Evolutionary conservation across 1,140 invertebrate genomes (phyloP).

Genomic region (Drosophila pruinosa): DNA sequence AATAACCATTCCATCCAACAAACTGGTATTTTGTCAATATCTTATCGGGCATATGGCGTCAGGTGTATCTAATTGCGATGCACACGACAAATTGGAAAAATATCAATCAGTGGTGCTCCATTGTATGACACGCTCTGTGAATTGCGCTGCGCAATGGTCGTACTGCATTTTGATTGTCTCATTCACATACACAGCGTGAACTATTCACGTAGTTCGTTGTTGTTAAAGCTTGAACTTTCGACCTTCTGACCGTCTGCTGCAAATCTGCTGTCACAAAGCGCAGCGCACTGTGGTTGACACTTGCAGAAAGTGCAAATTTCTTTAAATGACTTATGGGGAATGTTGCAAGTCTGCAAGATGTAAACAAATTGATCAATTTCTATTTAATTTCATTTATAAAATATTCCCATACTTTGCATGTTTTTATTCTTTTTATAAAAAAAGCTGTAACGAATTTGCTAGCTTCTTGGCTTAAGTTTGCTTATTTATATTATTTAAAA

Average conservation of each 20-base stretch:
- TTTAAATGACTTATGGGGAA: too few relatives aligned
- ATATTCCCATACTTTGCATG: neutral
- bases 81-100: constrained; percentile 24
- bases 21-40: constrained; percentile 7
- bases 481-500: too few relatives aligned
- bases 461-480: neutral
- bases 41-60: constrained; percentile 15
- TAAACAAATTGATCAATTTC: neutral
- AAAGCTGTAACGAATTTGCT: neutral
- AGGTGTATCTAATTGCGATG: constrained; percentile 8
- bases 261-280: neutral
- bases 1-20: neutral
- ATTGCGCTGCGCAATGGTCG: too few relatives aligned
- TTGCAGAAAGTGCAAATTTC: neutral
- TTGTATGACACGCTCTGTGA: neutral
- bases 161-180: constrained; percentile 2
- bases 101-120: constrained; percentile 20
- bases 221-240: constrained; percentile 50
- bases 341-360: neutral
- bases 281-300: neutral
- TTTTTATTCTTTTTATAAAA: too few relatives aligned
- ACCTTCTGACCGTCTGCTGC: constrained; percentile 30
- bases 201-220: neutral
- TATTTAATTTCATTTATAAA: neutral
- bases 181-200: neutral